A percentile compares a stretch with the other conserved stretches of the same genome.
phyloP scores from a whole-genome alignment of 2,888 invertebrate species.

The Agrochola lota region DNA sequence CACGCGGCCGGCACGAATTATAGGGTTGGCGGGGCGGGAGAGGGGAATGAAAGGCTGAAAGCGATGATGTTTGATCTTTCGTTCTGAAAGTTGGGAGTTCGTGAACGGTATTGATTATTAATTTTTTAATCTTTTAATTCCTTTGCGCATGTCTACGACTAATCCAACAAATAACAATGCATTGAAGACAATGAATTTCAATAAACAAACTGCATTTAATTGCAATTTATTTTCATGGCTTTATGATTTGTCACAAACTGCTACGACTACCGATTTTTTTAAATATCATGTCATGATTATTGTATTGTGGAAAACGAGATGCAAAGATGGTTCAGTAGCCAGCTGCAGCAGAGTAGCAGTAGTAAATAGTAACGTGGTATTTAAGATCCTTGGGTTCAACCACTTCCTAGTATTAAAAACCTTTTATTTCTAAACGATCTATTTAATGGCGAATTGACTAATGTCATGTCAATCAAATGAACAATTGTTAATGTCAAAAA shows the following conservation, averaged over 20 bases:
- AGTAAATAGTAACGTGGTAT: neutral
- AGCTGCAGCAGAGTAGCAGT: neutral
- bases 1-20: conserved; percentile 71
- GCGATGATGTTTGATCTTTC: conserved; percentile 29
- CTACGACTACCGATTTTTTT: fast-evolving
- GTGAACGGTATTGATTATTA: conserved; percentile 23
- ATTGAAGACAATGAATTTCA: neutral
- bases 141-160: neutral
- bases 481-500: conserved; percentile 15
- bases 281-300: neutral
- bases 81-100: conserved; percentile 44
- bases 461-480: neutral
- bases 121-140: neutral
- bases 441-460: neutral
- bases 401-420: neutral
- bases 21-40: conserved; percentile 15
- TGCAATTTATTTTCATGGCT: neutral
- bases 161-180: neutral
- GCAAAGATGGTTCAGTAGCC: neutral
- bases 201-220: too few species aligned
- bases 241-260: neutral
- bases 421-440: conserved; percentile 17
- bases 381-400: too few species aligned
- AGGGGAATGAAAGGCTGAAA: neutral
- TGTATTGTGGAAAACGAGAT: neutral